Evolutionary conservation across 1,140 invertebrate species (phyloP).

Genomic region (Ephestia elutella): DNA sequence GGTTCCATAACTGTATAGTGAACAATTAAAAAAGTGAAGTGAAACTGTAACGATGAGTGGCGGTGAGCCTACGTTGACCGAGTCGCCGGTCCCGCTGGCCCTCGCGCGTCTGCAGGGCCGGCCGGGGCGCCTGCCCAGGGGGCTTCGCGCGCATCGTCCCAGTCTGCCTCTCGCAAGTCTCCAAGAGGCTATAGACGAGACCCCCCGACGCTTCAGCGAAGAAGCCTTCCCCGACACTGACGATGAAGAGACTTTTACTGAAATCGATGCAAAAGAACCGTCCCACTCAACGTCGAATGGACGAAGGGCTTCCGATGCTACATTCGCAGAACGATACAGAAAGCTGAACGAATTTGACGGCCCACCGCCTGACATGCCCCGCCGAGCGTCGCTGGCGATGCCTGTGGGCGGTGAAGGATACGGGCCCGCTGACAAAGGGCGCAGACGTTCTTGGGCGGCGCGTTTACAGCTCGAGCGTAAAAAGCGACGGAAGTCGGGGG

Average conservation of each 20-base stretch:
- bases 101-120: slow-evolving; percentile 55
- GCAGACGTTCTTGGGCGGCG: slow-evolving; percentile 77
- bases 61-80: slow-evolving; percentile 57
- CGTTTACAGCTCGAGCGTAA: slow-evolving; percentile 65
- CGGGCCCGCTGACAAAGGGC: slow-evolving; percentile 76
- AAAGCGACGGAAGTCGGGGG: slow-evolving; percentile 67
- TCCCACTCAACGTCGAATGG: slow-evolving; percentile 50
- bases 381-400: slow-evolving; percentile 84
- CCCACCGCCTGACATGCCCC: slow-evolving; percentile 53
- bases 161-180: slow-evolving; percentile 60
- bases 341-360: slow-evolving; percentile 73
- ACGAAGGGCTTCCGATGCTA: slow-evolving; percentile 59
- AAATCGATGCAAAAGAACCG: slow-evolving; percentile 45
- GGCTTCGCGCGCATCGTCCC: slow-evolving; percentile 49
- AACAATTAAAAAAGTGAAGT: slow-evolving; percentile 32
- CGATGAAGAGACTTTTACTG: slow-evolving; percentile 67
- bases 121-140: slow-evolving; percentile 41
- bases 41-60: slow-evolving; percentile 52
- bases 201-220: slow-evolving; percentile 58
- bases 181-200: slow-evolving; percentile 61
- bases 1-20: slow-evolving; percentile 21
- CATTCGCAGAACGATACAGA: slow-evolving; percentile 60
- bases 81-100: slow-evolving; percentile 64
- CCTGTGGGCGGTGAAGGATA: slow-evolving; percentile 72
- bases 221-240: slow-evolving; percentile 61